These are phyloP conservation scores for Electrophaes corylata DNA, from an alignment of 2,888 invertebrate genomes.

Conservation along the genomic window DNA sequence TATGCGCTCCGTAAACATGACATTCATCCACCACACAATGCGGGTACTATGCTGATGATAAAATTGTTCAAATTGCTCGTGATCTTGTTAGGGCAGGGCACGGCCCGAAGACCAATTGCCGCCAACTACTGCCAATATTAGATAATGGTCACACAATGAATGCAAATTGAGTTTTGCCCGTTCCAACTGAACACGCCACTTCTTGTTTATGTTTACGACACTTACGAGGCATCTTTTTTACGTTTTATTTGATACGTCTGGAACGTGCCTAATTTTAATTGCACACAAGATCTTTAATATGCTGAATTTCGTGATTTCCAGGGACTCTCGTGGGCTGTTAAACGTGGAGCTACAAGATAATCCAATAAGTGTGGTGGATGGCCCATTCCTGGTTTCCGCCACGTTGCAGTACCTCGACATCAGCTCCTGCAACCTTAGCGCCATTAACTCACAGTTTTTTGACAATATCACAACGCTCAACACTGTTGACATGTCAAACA, in stretches of 20 bases:
- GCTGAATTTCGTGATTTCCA: constrained; percentile 56
- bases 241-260: background rate
- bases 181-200: constrained; percentile 46
- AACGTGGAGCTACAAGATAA: constrained; percentile 89
- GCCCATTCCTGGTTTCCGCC: constrained; percentile 86
- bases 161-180: constrained; percentile 72
- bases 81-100: constrained; percentile 66
- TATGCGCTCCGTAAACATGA: constrained; percentile 53
- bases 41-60: constrained; percentile 65
- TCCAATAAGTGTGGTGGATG: constrained; percentile 85
- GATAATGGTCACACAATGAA: constrained; percentile 76
- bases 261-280: too few species aligned
- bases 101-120: constrained; percentile 66
- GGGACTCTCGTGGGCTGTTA: constrained; percentile 87
- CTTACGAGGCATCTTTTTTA: constrained; percentile 3
- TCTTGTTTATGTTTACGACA: constrained; percentile 43
- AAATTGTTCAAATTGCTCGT: constrained; percentile 78
- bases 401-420: constrained; percentile 88
- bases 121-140: constrained; percentile 71
- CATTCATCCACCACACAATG: constrained; percentile 58
- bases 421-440: constrained; percentile 85
- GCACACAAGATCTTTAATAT: background rate
- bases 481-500: constrained; percentile 88
- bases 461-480: constrained; percentile 86
- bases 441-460: constrained; percentile 86